These are phyloP conservation scores for Agrilus biguttatus DNA, from an alignment of 2,888 invertebrate species.

Conservation along the genomic window DNA sequence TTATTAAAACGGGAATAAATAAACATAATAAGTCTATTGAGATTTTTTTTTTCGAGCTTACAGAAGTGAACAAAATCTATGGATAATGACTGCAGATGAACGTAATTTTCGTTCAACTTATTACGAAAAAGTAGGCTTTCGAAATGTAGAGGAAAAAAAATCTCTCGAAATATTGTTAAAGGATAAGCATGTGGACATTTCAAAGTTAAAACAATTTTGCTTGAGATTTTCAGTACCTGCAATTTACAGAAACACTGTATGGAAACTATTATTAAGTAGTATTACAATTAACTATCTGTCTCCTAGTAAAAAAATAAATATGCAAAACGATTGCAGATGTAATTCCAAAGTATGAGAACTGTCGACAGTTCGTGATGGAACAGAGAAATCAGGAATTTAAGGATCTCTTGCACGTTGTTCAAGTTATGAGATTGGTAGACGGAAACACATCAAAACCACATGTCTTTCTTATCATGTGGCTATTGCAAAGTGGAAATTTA, in stretches of 20 bases:
- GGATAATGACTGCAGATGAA: slow-evolving; percentile 45
- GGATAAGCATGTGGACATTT: slow-evolving; percentile 66
- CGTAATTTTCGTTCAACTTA: slow-evolving; percentile 70
- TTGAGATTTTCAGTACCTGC: slow-evolving; percentile 72
- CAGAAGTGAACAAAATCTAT: background rate
- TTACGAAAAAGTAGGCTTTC: slow-evolving; percentile 79
- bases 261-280: slow-evolving; percentile 71
- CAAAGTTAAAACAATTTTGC: slow-evolving; percentile 73
- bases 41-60: background rate
- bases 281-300: slow-evolving; percentile 4
- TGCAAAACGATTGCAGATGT: slow-evolving; percentile 41
- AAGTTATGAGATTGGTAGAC: slow-evolving; percentile 50
- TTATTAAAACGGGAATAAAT: too few relatives aligned
- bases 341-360: slow-evolving; percentile 60
- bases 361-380: slow-evolving; percentile 58
- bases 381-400: slow-evolving; percentile 63
- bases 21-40: too few relatives aligned
- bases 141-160: slow-evolving; percentile 81
- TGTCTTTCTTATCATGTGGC: slow-evolving; percentile 67
- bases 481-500: slow-evolving; percentile 57
- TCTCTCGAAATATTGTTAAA: slow-evolving; percentile 78
- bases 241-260: slow-evolving; percentile 63
- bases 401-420: slow-evolving; percentile 56
- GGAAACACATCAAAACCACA: slow-evolving; percentile 48
- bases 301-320: background rate